Percentiles rank a stretch among this genome's conserved stretches.
These are phyloP conservation scores for Saguinus imperator DNA, from an alignment of 2,113 vertebrate genomes.

Conservation along the genomic window DNA sequence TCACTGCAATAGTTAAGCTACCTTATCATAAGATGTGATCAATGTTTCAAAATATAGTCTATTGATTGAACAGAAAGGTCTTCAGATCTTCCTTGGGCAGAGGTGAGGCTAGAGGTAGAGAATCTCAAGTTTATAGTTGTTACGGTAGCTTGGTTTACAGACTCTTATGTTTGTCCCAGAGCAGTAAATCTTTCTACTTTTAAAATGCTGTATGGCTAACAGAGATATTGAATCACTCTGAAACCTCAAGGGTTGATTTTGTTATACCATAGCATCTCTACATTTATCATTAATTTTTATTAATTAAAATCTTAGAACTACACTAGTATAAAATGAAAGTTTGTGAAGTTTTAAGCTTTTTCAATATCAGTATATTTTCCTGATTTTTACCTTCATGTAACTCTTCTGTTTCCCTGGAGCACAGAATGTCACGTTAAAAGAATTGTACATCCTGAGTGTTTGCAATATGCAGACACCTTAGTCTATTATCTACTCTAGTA, in stretches of 20 bases:
- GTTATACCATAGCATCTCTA: not conserved
- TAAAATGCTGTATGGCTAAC: not conserved
- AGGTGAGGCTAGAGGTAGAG: conserved; percentile 44
- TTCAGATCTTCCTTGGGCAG: conserved; percentile 41
- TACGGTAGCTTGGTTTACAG: conserved; percentile 52
- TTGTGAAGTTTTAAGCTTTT: not conserved
- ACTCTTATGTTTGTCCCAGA: conserved; percentile 37
- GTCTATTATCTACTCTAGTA: not conserved
- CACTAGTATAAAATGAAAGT: not conserved
- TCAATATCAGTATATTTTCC: not conserved
- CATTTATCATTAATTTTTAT: not conserved
- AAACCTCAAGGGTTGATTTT: not conserved
- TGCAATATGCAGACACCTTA: not conserved
- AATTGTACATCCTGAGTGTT: not conserved
- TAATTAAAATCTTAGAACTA: not conserved
- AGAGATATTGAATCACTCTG: not conserved
- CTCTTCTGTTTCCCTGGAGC: not conserved
- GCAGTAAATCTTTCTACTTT: conserved; percentile 28
- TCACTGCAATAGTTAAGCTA: not conserved
- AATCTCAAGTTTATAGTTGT: conserved; percentile 22
- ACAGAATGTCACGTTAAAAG: not conserved
- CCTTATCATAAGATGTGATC: not conserved
- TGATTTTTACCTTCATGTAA: not conserved
- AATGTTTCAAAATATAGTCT: conserved; percentile 14
- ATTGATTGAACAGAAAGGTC: conserved; percentile 13